These are phyloP conservation scores for Nannospalax galili DNA, from an alignment of 2,113 vertebrate genomes.

Conservation along the genomic window DNA sequence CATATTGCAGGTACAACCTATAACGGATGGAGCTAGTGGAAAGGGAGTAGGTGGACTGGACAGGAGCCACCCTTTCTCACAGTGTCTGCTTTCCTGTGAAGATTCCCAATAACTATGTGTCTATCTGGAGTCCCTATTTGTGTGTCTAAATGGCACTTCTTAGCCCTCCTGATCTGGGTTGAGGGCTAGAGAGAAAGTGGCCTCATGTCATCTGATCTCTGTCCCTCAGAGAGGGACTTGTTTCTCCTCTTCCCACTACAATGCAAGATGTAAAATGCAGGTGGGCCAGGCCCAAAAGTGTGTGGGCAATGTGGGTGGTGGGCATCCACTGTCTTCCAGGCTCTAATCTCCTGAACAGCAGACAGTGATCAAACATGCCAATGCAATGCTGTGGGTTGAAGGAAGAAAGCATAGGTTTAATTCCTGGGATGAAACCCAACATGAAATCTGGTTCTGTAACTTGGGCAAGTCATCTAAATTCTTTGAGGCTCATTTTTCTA, in stretches of 20 bases:
- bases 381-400: neutral
- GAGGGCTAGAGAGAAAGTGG: neutral
- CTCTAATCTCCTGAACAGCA: neutral
- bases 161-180: neutral
- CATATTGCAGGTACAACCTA: neutral
- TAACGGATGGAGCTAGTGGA: neutral
- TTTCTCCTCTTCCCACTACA: neutral
- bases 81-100: neutral
- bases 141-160: neutral
- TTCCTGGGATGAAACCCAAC: conserved; percentile 28
- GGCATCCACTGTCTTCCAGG: neutral
- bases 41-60: neutral
- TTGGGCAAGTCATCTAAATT: conserved; percentile 18
- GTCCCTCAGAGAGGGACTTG: neutral
- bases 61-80: neutral
- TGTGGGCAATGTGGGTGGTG: neutral
- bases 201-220: neutral
- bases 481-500: neutral
- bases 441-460: neutral
- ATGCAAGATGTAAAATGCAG: neutral
- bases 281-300: neutral
- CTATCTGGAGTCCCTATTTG: neutral
- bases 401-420: neutral
- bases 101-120: neutral
- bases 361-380: neutral